phyloP scores from a whole-genome alignment of 2,888 invertebrate species.

The Danaus chrysippus region DNA sequence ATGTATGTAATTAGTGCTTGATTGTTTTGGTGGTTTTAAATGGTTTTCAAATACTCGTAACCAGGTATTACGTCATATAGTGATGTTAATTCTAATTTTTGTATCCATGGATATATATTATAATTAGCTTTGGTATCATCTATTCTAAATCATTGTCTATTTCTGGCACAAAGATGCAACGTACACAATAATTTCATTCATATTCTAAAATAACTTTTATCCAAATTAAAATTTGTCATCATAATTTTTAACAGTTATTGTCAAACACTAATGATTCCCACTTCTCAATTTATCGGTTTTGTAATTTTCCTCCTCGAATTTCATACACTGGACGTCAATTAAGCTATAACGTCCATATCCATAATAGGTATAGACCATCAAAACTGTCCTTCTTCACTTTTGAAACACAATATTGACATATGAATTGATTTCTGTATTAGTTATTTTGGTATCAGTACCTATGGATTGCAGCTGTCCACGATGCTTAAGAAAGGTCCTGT shows the following conservation, averaged over 20 bases:
- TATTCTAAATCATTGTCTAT: no score
- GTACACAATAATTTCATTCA: no score
- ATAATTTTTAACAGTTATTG: no score
- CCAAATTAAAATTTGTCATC: no score
- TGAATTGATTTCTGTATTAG: slow-evolving; percentile 1
- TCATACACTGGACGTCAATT: not conserved
- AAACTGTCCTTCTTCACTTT: slow-evolving; percentile 1
- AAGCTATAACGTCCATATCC: not conserved
- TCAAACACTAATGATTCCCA: no score
- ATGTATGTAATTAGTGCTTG: slow-evolving; percentile 4
- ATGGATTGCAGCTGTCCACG: slow-evolving; percentile 6
- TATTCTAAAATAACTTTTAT: no score
- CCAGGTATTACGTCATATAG: no score
- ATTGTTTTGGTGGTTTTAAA: not conserved
- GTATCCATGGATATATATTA: no score
- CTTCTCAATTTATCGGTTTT: no score
- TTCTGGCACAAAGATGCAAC: no score
- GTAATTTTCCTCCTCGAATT: not conserved
- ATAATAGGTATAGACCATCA: not conserved
- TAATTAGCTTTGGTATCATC: no score
- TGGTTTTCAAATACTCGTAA: not conserved
- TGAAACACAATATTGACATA: not conserved
- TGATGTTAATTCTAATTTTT: no score
- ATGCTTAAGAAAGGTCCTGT: not conserved
- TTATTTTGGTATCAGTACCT: slow-evolving; percentile 1